Evolutionary conservation across 2,113 vertebrate genomes (phyloP).

Genomic region (Triplophysa siluroides): DNA sequence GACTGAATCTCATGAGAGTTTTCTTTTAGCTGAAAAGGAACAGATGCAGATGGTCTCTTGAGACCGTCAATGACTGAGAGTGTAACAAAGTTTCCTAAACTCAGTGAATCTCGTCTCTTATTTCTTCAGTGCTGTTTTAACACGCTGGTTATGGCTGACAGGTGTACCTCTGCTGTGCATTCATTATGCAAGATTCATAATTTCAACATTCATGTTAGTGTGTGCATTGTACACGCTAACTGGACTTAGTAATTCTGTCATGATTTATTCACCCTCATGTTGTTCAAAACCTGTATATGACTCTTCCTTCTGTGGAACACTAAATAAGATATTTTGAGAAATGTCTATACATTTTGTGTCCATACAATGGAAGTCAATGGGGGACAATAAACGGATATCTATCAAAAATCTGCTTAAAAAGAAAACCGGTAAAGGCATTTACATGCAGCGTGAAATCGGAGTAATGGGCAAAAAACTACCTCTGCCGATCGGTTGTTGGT

Average conservation of each 20-base stretch:
- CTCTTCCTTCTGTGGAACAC: no score
- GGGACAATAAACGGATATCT: no score
- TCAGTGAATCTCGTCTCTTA: slow-evolving; percentile 53
- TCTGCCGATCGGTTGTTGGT: no score
- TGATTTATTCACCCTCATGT: no score
- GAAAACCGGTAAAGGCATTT: no score
- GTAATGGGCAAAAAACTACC: no score
- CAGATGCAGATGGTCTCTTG: slow-evolving; percentile 64
- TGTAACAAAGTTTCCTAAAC: slow-evolving; percentile 67
- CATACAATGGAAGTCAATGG: no score
- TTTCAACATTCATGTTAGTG: neutral
- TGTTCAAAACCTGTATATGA: no score
- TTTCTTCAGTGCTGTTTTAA: slow-evolving; percentile 52
- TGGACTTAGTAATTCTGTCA: neutral
- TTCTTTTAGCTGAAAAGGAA: slow-evolving; percentile 73
- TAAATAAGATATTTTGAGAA: no score
- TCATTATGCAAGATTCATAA: neutral
- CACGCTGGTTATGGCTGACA: neutral
- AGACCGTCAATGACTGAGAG: slow-evolving; percentile 62
- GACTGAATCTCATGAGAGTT: slow-evolving; percentile 68
- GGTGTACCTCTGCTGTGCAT: neutral
- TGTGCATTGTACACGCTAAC: neutral
- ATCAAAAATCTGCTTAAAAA: no score
- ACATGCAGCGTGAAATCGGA: no score
- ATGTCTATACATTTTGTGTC: no score